Evolutionary conservation across 2,797 vertebrate genomes (phyloP), one percentile per base, ranked within the genome.

Genomic region (Mus caroli): DNA sequence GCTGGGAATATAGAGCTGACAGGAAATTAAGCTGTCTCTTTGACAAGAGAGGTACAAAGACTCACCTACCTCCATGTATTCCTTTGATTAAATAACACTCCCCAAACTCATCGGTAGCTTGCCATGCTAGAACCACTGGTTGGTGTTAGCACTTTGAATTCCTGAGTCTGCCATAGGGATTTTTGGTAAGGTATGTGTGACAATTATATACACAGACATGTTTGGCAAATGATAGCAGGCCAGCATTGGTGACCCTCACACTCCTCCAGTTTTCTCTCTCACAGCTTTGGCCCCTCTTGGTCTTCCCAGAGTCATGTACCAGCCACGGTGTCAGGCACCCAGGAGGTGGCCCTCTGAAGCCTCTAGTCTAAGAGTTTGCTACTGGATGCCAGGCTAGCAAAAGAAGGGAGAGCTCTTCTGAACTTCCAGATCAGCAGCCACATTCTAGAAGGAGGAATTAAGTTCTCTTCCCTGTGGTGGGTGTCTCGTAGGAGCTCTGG

Each of bases 311-410:
- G 71, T 37, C 6, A 5, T 4, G 1, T 71, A 71, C 12, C 26
- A 11, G 17, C 28, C 64, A 17, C 9, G 31, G 3, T 3, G 26
- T 52, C 0, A 0, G 7, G 24, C 1, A 0, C 24, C 8, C 6
- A 3, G 40, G 10, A 13, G 15, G 40, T 19, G 15, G 43, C 71
- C 12, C 8, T 54, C 67, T 1, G 3, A 22, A 67, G 80, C 62
- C 54, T 43, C 0, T 10, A 2, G 62, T 28, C 24, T 67, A 34
- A 43, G 76, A 31, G 62, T 83, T 60, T 37, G 31, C 2, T 37
- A 0, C 15, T 10, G 34, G 43, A 1, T 0, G 1, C 52, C 84
- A 80, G 80, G 73, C 82, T 76, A 15, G 26, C 52, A 6, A 37
- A 34, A 69, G 56, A 58, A 40, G 4, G 6, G 79, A n/a, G 13